Evolutionary conservation across 2,797 vertebrate species (phyloP), one percentile per base, ranked within the genome.

Genomic region (Podarcis siculus): DNA sequence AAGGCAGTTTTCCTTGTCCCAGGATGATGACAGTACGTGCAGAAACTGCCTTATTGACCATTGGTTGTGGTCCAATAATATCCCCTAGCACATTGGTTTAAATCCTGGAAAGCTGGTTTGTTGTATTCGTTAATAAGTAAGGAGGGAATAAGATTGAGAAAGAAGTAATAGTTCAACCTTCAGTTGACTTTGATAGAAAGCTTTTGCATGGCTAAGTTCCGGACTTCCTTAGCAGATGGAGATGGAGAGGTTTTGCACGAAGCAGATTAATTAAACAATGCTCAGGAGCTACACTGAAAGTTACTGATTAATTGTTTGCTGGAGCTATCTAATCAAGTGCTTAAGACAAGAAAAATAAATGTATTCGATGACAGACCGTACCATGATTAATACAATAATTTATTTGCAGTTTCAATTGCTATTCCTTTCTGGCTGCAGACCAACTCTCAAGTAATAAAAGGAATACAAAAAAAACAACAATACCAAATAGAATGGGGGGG

Each of bases 291-390:
- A 94, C 92, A 94, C 87, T 94, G 94, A 94, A 92, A 90, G 85
- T 90, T 93, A 90, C 88, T 93, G 89, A 95, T 94, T 95, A 95
- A 94, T 93, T 95, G 90, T 94, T 94, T 90, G 92, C 61, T 89
- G 90, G 93, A 89, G 64, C 72, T 89, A 94, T 90, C 94, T 94
- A 95, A 95, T 95, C 91, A 95, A 93, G 93, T 91, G 90, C 88
- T 23, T 21, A 85, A 93, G 86, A 95, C 79, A 94, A 93, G 92
- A 95, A 95, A 95, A 93, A 94, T 89, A 90, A 93, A 49, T 71
- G 35, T 73, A 78, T 94, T 94, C 86, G 84, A 88, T 87, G 83
- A 87, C 91, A 82, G 89, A 91, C 87, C 93, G 86, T 87, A 71
- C 58, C 39, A 85, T 89, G 78, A 94, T 79, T 93, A 89, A 93